A percentile compares a stretch with the other conserved stretches of the same genome.
phyloP scores from a whole-genome alignment of 2,888 invertebrate genomes.

The Drymonia ruficornis region DNA sequence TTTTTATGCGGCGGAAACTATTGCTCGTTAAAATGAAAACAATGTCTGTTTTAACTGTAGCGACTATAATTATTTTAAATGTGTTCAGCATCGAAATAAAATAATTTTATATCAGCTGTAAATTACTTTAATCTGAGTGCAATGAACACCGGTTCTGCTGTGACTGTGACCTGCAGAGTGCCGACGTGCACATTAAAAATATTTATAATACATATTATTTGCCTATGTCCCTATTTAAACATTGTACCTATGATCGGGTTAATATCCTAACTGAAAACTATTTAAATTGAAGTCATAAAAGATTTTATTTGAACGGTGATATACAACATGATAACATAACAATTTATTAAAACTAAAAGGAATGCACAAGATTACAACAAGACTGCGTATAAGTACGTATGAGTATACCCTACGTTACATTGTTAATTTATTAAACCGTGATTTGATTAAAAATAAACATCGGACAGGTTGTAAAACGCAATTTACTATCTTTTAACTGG shows the following conservation, averaged over 20 bases:
- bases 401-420: constrained; percentile 40
- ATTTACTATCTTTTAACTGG: constrained; percentile 74
- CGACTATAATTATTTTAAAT: constrained; percentile 68
- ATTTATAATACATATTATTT: background rate
- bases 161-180: background rate
- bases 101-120: constrained; percentile 72
- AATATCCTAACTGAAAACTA: background rate
- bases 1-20: constrained; percentile 9
- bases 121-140: constrained; percentile 64
- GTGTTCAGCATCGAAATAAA: constrained; percentile 62
- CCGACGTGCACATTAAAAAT: background rate
- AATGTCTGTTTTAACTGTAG: constrained; percentile 66
- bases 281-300: background rate
- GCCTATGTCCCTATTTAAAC: too few relatives aligned
- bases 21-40: constrained; percentile 57
- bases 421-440: constrained; percentile 52
- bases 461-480: constrained; percentile 66
- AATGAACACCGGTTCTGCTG: constrained; percentile 21
- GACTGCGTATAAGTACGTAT: background rate
- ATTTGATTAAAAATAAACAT: constrained; percentile 69
- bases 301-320: too few relatives aligned
- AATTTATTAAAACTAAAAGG: too few relatives aligned
- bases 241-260: too few relatives aligned
- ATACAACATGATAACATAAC: too few relatives aligned
- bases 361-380: background rate